Evolutionary conservation across 2,888 invertebrate genomes (phyloP).

Genomic region (Liopterus haemorrhoidalis): DNA sequence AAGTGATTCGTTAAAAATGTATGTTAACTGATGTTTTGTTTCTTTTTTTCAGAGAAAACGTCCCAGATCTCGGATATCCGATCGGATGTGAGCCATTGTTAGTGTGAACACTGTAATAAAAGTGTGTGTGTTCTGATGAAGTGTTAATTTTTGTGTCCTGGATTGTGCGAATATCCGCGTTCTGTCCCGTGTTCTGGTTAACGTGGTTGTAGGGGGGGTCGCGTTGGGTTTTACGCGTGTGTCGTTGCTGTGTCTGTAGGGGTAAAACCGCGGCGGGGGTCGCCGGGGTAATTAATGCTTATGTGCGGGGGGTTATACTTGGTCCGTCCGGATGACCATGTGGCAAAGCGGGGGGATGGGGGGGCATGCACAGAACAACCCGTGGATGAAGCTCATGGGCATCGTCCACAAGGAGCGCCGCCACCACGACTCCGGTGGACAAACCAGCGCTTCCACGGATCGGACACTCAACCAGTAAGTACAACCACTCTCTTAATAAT

Average conservation of each 20-base stretch:
- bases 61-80: background rate
- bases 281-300: constrained; percentile 27
- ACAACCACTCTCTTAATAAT: too few species aligned
- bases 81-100: background rate
- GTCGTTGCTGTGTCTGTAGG: constrained; percentile 5
- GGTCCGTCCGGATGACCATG: constrained; percentile 57
- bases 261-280: constrained; percentile 14
- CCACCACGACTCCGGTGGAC: constrained; percentile 55
- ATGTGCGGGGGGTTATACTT: constrained; percentile 34
- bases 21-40: background rate
- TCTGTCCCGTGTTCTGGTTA: constrained; percentile 2
- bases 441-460: constrained; percentile 55
- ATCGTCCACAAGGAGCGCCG: constrained; percentile 71
- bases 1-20: background rate
- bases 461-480: constrained; percentile 67
- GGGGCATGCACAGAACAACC: constrained; percentile 69
- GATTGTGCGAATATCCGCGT: constrained; percentile 7
- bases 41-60: constrained; percentile 2
- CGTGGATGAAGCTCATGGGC: constrained; percentile 79
- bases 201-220: constrained; percentile 1
- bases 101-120: constrained; percentile 9
- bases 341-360: constrained; percentile 74
- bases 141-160: constrained; percentile 17
- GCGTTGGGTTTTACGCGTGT: constrained; percentile 3
- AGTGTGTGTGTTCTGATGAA: constrained; percentile 14